phyloP scores from a whole-genome alignment of 2,113 vertebrate genomes.

The Clarias magur region DNA sequence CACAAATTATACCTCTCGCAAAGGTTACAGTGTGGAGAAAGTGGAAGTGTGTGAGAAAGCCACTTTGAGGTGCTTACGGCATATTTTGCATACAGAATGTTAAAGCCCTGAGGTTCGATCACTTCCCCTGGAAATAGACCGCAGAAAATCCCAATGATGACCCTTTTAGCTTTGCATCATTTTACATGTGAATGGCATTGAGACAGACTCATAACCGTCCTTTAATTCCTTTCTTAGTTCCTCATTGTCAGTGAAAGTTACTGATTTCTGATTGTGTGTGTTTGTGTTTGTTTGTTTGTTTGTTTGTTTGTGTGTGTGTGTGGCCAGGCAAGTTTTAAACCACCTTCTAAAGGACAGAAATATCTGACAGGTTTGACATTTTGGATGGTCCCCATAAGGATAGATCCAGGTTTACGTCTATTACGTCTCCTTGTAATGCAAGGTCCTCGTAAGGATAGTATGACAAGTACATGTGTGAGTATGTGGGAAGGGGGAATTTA shows the following conservation, averaged over 20 bases:
- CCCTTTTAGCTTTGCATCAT: background rate
- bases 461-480: background rate
- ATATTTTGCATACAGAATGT: background rate
- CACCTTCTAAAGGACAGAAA: background rate
- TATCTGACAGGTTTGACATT: background rate
- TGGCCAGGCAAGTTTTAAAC: background rate
- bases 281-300: background rate
- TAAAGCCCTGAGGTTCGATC: background rate
- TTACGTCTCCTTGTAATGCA: background rate
- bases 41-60: background rate
- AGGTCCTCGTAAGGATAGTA: background rate
- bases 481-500: background rate
- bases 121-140: background rate
- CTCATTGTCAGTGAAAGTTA: background rate
- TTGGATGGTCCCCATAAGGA: background rate
- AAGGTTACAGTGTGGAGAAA: background rate
- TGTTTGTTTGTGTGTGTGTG: background rate
- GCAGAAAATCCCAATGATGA: background rate
- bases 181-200: background rate
- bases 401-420: background rate
- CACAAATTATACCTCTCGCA: background rate
- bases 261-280: background rate
- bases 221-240: background rate
- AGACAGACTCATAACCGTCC: background rate
- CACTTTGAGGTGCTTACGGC: background rate